phyloP scores from a whole-genome alignment of 2,888 invertebrate species.

The Metacarcinus magister region DNA sequence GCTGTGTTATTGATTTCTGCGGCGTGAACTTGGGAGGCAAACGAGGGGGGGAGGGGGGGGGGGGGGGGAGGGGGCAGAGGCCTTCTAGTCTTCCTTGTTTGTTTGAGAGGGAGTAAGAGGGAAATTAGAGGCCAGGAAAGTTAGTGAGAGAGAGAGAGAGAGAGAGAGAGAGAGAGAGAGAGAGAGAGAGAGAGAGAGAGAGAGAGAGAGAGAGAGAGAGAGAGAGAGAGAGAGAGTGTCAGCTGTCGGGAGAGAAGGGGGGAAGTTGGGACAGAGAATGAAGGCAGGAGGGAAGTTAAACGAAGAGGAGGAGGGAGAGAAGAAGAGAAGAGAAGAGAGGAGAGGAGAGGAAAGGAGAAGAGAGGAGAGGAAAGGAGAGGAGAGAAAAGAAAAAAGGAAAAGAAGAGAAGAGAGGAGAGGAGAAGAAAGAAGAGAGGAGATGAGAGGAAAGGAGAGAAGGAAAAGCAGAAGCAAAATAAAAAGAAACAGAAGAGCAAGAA shows the following conservation, averaged over 20 bases:
- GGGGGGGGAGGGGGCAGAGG: background rate
- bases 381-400: background rate
- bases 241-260: background rate
- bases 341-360: background rate
- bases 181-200: background rate
- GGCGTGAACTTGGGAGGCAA: constrained; percentile 41
- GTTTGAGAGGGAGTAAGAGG: constrained; percentile 42
- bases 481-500: background rate
- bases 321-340: background rate
- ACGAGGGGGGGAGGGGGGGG: background rate
- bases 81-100: constrained; percentile 9
- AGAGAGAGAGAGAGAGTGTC: constrained; percentile 18
- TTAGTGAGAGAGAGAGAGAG: background rate
- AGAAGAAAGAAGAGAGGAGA: background rate
- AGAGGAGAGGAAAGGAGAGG: background rate
- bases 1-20: constrained; percentile 45
- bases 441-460: background rate
- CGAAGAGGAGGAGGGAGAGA: background rate
- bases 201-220: constrained; percentile 55
- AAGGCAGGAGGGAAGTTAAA: background rate
- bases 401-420: too few species aligned
- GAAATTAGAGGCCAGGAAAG: constrained; percentile 19
- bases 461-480: background rate
- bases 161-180: background rate
- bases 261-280: background rate